Evolutionary conservation across 2,113 vertebrate genomes (phyloP), one percentile per base, ranked within the genome.

Genomic region (Pica pica): DNA sequence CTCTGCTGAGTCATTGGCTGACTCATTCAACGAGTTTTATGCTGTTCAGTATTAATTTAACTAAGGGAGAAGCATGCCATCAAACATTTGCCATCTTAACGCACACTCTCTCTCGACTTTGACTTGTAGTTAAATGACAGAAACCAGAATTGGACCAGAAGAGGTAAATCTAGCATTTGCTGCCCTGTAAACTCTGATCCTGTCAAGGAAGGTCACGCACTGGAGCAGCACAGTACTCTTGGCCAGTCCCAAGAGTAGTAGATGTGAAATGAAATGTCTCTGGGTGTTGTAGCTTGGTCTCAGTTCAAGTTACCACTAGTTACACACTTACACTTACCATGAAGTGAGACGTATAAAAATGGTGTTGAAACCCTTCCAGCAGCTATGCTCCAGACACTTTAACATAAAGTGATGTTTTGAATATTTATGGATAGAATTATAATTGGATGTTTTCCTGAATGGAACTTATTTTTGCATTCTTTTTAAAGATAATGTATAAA

Each of bases 1-100:
- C 78, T 89, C 59, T 94, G 80, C 86, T 95, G 87, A 96, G 57
- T 97, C 89, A 95, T 26, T 80, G 70, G 16, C 56, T 97, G 95
- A 96, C 74, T 87, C 87, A 93, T 73, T 82, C 44, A 78, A 39
- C 35, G 87, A 83, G 50, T 73, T 95, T 94, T 60, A 79, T 56
- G 44, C 65, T 93, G 57, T 83, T 87, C 80, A 93, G 10, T 89
- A 93, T 87, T 90, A 65, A 96, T 94, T 90, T 84, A 90, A 59
- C 67, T 87, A 28, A 85, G 63, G 37, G 60, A 88, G 81, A 90
- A 93, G 20, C 39, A 44, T 44, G 37, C n/a, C 81, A 76, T 53
- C n/a, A 37, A 91, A 50, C 39, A 74, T 80, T 84, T 86, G 39
- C 35, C 55, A 74, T 71, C n/a, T 68, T 78, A 80, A 52, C 15